Evolutionary conservation across 2,888 invertebrate genomes (phyloP).

Genomic region (Allophyes oxyacanthae): DNA sequence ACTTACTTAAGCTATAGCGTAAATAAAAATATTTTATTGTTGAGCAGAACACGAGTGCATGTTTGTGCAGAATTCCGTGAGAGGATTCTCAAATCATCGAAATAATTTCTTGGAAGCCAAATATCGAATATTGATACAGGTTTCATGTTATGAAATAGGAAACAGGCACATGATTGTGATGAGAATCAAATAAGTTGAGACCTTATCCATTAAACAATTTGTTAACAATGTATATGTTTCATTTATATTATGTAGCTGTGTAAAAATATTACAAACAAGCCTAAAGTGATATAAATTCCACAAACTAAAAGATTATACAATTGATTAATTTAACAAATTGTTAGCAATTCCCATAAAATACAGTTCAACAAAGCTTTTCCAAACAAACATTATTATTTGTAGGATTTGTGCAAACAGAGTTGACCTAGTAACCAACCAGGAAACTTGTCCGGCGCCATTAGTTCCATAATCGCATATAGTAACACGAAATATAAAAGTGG

Average conservation of each 20-base stretch:
- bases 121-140: constrained; percentile 33
- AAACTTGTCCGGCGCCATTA: constrained; percentile 17
- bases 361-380: constrained; percentile 12
- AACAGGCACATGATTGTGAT: constrained; percentile 34
- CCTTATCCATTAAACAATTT: constrained; percentile 11
- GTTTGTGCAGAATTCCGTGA: constrained; percentile 28
- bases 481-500: constrained; percentile 6
- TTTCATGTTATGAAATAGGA: constrained; percentile 43
- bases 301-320: too few species aligned
- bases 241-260: not conserved
- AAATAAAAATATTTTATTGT: constrained; percentile 33
- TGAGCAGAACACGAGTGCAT: constrained; percentile 25
- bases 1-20: too few species aligned
- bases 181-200: constrained; percentile 15
- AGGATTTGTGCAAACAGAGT: constrained; percentile 25
- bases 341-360: not conserved
- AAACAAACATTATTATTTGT: constrained; percentile 19
- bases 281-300: too few species aligned
- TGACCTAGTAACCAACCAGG: constrained; percentile 36
- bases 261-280: constrained; percentile 6
- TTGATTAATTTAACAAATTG: too few species aligned
- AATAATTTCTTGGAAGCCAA: constrained; percentile 48
- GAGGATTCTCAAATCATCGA: constrained; percentile 39
- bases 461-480: constrained; percentile 22
- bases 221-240: constrained; percentile 20